phyloP scores from a whole-genome alignment of 2,113 vertebrate genomes.

The Lucifuga dentata region DNA sequence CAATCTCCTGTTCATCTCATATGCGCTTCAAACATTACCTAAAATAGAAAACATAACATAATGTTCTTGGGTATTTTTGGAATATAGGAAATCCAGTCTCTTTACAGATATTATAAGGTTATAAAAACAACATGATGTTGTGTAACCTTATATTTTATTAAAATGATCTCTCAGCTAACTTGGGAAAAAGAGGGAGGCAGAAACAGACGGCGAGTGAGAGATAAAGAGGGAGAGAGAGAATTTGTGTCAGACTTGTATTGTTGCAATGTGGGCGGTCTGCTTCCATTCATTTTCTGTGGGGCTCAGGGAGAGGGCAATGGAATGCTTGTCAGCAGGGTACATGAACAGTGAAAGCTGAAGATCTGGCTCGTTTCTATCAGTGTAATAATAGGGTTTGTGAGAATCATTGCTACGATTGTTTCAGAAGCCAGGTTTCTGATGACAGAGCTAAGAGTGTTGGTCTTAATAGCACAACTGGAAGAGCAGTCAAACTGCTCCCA shows the following conservation, averaged over 20 bases:
- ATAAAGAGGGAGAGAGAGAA: not conserved
- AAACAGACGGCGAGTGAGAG: not conserved
- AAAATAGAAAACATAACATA: not conserved
- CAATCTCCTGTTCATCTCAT: not conserved
- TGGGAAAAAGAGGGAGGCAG: not conserved
- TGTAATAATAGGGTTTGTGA: not conserved
- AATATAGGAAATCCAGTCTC: not conserved
- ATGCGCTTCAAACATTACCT: not conserved
- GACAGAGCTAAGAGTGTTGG: not conserved
- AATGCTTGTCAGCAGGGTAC: slow-evolving; percentile 8
- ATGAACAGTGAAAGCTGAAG: slow-evolving; percentile 4
- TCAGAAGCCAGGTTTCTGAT: not conserved
- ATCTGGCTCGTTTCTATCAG: not conserved
- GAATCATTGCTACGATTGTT: not conserved
- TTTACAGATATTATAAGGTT: slow-evolving; percentile 6
- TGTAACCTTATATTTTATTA: not conserved
- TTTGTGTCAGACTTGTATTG: slow-evolving; percentile 1
- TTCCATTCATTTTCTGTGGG: slow-evolving; percentile 18
- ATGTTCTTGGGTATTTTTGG: not conserved
- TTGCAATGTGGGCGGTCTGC: slow-evolving; percentile 13
- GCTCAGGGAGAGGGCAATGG: not conserved
- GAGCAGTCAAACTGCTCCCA: not conserved
- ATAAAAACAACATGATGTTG: slow-evolving; percentile 4
- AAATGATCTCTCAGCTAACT: slow-evolving; percentile 1
- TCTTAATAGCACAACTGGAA: not conserved